Percentiles rank a stretch among this genome's conserved stretches.
Evolutionary conservation across 2,113 vertebrate species (phyloP).

Genomic region (Leiothrix lutea): DNA sequence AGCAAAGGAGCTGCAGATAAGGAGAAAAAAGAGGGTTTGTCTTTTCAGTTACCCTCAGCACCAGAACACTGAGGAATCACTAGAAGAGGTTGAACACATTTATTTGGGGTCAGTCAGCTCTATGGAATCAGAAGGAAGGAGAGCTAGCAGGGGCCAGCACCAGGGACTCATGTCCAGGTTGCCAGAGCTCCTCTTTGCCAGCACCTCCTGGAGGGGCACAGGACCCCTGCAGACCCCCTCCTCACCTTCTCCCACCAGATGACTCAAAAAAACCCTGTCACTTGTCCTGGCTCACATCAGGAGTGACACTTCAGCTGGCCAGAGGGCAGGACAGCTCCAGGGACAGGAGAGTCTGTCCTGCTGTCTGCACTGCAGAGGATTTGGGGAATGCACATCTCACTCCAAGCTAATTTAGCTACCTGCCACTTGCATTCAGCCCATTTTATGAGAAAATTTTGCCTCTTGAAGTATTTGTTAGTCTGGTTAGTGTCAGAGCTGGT

Average conservation of each 20-base stretch:
- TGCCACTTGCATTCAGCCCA: not conserved
- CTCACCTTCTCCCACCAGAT: not conserved
- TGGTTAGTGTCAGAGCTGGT: not conserved
- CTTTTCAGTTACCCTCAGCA: not conserved
- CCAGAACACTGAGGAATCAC: not conserved
- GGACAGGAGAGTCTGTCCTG: not conserved
- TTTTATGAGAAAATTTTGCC: not conserved
- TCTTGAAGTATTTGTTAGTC: not conserved
- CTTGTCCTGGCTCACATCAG: not conserved
- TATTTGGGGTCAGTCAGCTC: not conserved
- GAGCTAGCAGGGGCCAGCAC: not conserved
- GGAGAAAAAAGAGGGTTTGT: not conserved
- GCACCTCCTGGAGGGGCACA: not conserved
- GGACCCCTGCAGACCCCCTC: not conserved
- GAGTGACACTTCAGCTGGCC: not conserved
- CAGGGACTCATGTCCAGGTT: rapidly evolving
- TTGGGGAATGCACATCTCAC: rapidly evolving
- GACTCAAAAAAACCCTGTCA: too few species aligned
- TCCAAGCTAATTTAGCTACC: too few species aligned
- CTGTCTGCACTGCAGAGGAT: not conserved
- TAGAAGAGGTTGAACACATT: not conserved
- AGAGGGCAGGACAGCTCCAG: rapidly evolving
- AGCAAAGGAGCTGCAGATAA: not conserved
- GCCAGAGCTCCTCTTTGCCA: not conserved
- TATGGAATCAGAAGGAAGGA: not conserved